Base-by-base conservation (phyloP, 2,888 invertebrate species). In the Lomographa bimaculata region DNA sequence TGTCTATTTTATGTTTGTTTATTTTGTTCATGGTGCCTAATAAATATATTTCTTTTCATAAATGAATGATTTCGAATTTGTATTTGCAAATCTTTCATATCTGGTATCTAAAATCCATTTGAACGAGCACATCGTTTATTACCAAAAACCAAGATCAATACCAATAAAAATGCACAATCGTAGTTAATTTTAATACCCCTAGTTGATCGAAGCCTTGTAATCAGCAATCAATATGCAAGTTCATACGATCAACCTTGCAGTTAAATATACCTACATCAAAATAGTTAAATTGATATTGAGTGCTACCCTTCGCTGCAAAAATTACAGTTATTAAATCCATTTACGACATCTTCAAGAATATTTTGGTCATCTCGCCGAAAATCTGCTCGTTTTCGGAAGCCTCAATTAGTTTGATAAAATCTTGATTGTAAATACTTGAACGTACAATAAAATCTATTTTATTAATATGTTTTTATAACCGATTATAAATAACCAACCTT, bases 351-450 rank as follows among this genome's bases (percentile, higher is more conserved):
- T 21, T 17, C 19, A 6, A 6, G 16, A 10, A 11, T 10, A 41
- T 20, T 42, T 41, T 42, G 30, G 41, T 17, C 12, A 18, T 36
- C 17, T 34, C 4, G n/a, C 10, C 32, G 45, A 29, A 25, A 30
- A 17, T 24, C 20, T 0, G 44, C 27, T 28, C 29, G 39, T 37
- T 50, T 37, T 25, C 30, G 29, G 29, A 34, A 51, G 29, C 38
- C 50, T 47, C 50, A 65, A 68, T 71, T 64, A 65, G 43, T 47
- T 46, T 56, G 60, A 70, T 68, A 57, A 44, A 50, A 66, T 68
- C 64, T 55, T 50, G 46, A 56, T 57, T 53, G 40, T 40, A 43
- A 36, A 47, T 42, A 19, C 3, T 7, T 4, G 7, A 17, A 10
- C 2, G 14, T 39, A 11, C 6, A 25, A 11, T 9, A 18, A 17